Conservation (phyloP, 2,797 vertebrate genomes). For the Tapera naevia region DNA sequence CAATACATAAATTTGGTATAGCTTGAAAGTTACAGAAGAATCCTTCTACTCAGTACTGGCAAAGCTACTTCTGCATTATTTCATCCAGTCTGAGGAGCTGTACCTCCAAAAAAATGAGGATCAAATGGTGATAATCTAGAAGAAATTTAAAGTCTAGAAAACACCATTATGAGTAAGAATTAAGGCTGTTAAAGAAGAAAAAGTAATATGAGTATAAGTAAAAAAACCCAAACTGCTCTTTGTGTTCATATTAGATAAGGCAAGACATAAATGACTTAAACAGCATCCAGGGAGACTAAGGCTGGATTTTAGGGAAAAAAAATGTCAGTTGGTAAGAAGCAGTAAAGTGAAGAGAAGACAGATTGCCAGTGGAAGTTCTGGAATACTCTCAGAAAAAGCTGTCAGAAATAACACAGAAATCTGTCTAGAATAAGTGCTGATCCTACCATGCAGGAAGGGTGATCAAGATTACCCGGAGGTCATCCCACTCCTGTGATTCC, state of each 20-base stretch:
- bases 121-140: neutral
- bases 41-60: neutral
- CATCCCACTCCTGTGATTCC: neutral
- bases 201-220: neutral
- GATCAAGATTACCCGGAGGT: neutral
- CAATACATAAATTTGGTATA: neutral
- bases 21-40: neutral
- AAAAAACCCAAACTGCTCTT: neutral
- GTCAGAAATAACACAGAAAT: conserved; percentile 13
- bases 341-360: neutral
- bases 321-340: neutral
- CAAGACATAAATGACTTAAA: neutral
- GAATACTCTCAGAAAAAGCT: conserved; percentile 11
- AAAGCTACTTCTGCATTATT: neutral
- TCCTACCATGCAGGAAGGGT: neutral
- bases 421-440: neutral
- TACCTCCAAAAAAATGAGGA: neutral
- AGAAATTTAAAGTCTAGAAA: neutral
- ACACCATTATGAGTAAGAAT: neutral
- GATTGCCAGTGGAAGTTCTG: conserved; percentile 4
- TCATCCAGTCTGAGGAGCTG: neutral
- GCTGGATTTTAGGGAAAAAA: neutral
- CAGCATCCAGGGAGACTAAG: neutral
- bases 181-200: neutral
- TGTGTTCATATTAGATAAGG: neutral